These are phyloP conservation scores for Spilarctia lutea DNA, from an alignment of 2,888 invertebrate species.

Conservation along the genomic window DNA sequence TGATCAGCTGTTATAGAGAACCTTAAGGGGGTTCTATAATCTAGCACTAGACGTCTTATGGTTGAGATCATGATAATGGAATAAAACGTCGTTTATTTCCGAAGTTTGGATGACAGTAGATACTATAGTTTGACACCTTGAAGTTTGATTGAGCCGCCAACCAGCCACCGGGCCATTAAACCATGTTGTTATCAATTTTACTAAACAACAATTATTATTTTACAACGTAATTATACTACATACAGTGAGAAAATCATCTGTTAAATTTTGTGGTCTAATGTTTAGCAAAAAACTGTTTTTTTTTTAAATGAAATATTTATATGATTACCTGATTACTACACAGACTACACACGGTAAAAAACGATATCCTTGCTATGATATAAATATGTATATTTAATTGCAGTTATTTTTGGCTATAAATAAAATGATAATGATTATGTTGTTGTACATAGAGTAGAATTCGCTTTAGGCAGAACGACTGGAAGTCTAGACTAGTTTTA, in stretches of 20 bases:
- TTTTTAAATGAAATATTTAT: conserved; percentile 10
- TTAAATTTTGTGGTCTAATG: too few relatives aligned
- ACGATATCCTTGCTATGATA: conserved; percentile 21
- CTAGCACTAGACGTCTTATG: too few relatives aligned
- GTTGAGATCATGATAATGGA: too few relatives aligned
- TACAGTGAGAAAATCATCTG: not conserved
- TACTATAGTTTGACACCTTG: not conserved
- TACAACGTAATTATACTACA: not conserved
- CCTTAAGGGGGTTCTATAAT: too few relatives aligned
- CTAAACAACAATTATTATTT: not conserved
- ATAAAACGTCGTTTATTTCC: too few relatives aligned
- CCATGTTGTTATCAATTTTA: not conserved
- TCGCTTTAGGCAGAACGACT: not conserved
- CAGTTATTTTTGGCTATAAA: conserved; percentile 14
- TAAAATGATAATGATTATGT: conserved; percentile 7
- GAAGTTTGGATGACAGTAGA: not conserved
- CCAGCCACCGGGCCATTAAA: too few relatives aligned
- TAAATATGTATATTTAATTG: conserved; percentile 19
- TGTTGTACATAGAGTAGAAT: not conserved
- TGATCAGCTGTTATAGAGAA: too few relatives aligned
- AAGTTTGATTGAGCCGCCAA: not conserved
- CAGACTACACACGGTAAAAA: conserved; percentile 5
- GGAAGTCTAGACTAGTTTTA: not conserved
- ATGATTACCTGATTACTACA: not conserved
- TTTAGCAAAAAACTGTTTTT: conserved; percentile 1